Conservation (phyloP, 1,140 invertebrate species). For the Augochlora pura region DNA sequence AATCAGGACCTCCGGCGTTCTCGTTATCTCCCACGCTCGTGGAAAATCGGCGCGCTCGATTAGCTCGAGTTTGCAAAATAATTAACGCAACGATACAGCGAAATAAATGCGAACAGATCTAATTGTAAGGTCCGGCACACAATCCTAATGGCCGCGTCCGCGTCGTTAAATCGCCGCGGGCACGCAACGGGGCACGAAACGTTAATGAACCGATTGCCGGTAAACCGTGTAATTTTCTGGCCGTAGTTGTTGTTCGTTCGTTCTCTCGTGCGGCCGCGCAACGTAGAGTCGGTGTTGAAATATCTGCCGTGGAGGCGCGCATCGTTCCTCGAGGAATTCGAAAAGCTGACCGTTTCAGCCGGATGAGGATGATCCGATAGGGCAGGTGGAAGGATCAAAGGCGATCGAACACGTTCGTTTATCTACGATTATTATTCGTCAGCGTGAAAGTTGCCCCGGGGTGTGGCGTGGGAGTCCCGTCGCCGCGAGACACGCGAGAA, state of each 20-base stretch:
- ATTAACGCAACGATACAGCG: not conserved
- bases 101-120: not conserved
- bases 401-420: slow-evolving; percentile 48
- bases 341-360: slow-evolving; percentile 29
- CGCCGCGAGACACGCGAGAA: slow-evolving; percentile 22
- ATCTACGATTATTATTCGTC: slow-evolving; percentile 61
- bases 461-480: slow-evolving; percentile 40
- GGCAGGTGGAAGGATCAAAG: slow-evolving; percentile 53
- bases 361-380: too few relatives aligned
- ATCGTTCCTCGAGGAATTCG: slow-evolving; percentile 33
- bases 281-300: slow-evolving; percentile 7
- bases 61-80: not conserved
- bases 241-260: too few relatives aligned
- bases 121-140: not conserved
- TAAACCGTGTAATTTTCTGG: not conserved
- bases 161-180: not conserved
- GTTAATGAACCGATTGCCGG: slow-evolving; percentile 6
- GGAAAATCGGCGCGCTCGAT: not conserved
- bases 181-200: not conserved
- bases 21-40: too few relatives aligned
- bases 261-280: not conserved
- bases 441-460: slow-evolving; percentile 35
- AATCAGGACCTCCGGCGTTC: too few relatives aligned
- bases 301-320: not conserved
- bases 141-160: not conserved